Percentiles rank a stretch among this genome's conserved stretches.
phyloP scores from a whole-genome alignment of 2,888 invertebrate genomes.

The Harpagoxenus sublaevis region DNA sequence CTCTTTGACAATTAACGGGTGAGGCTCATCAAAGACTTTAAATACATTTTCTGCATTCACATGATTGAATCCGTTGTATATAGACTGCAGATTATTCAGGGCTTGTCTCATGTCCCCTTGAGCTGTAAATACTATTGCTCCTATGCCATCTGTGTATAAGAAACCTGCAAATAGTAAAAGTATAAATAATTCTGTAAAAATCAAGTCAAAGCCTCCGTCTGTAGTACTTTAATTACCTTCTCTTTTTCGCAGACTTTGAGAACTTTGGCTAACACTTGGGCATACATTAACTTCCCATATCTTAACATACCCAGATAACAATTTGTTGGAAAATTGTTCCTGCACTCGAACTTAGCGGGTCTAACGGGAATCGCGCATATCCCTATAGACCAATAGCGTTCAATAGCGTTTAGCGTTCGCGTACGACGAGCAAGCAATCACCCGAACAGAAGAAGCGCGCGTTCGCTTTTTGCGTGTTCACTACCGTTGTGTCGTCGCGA shows the following conservation, averaged over 20 bases:
- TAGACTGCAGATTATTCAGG: slow-evolving; percentile 98
- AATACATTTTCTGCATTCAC: slow-evolving; percentile 98
- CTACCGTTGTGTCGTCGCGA: too few species aligned
- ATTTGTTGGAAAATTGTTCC: too few species aligned
- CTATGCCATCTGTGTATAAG: slow-evolving; percentile 96
- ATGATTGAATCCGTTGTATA: slow-evolving; percentile 95
- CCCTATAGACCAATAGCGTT: too few species aligned
- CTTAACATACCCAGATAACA: too few species aligned
- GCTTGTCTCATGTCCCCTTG: slow-evolving; percentile 99
- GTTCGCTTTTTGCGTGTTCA: too few species aligned
- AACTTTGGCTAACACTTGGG: slow-evolving; percentile 94
- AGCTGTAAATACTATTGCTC: slow-evolving; percentile 98
- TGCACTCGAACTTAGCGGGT: too few species aligned
- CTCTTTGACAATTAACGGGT: slow-evolving; percentile 96
- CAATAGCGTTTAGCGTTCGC: too few species aligned
- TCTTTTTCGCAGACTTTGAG: slow-evolving; percentile 92
- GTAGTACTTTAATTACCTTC: slow-evolving; percentile 86
- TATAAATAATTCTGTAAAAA: background rate
- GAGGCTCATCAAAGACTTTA: slow-evolving; percentile 99
- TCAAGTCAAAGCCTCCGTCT: background rate
- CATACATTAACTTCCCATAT: slow-evolving; percentile 96
- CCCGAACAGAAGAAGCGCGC: too few species aligned
- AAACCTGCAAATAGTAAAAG: slow-evolving; percentile 86
- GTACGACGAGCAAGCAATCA: too few species aligned
- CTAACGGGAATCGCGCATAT: too few species aligned